phyloP scores from a whole-genome alignment of 2,888 invertebrate genomes.

The Parnassius orleans region DNA sequence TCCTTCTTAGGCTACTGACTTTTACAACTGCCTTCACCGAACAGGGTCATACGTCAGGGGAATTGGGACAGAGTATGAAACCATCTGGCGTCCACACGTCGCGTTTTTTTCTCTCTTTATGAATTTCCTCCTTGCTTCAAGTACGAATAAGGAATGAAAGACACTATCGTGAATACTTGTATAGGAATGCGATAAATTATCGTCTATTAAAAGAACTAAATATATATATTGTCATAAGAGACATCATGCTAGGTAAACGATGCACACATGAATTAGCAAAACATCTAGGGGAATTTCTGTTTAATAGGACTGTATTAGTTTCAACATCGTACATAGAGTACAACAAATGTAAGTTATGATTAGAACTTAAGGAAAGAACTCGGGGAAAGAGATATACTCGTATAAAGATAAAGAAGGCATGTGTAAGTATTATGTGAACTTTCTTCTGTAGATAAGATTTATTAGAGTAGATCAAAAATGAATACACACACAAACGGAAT shows the following conservation, averaged over 20 bases:
- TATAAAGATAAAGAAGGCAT: background rate
- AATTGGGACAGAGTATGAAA: conserved; percentile 59
- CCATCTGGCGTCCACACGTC: conserved; percentile 58
- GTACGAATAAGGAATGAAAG: conserved; percentile 17
- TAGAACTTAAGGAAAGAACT: background rate
- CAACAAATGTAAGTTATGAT: conserved; percentile 10
- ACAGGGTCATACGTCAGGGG: conserved; percentile 75
- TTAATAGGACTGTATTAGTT: conserved; percentile 16
- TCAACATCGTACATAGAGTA: conserved; percentile 3
- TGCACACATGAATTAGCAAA: background rate
- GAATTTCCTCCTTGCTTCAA: conserved; percentile 7
- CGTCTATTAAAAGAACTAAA: conserved; percentile 2
- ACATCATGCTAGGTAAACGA: conserved; percentile 8
- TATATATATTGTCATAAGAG: conserved; percentile 4
- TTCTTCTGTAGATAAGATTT: conserved; percentile 2
- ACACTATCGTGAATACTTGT: background rate
- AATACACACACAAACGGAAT: conserved; percentile 12
- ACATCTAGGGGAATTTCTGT: background rate
- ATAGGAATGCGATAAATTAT: conserved; percentile 12
- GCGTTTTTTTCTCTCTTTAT: conserved; percentile 19
- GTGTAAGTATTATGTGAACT: background rate
- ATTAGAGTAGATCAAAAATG: background rate
- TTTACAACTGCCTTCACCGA: conserved; percentile 67
- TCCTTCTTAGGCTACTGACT: conserved; percentile 71
- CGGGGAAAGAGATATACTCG: background rate